Conservation (phyloP, 30 jellyfish, hydroid and myxozoan species). For the Aurelia sp. region DNA sequence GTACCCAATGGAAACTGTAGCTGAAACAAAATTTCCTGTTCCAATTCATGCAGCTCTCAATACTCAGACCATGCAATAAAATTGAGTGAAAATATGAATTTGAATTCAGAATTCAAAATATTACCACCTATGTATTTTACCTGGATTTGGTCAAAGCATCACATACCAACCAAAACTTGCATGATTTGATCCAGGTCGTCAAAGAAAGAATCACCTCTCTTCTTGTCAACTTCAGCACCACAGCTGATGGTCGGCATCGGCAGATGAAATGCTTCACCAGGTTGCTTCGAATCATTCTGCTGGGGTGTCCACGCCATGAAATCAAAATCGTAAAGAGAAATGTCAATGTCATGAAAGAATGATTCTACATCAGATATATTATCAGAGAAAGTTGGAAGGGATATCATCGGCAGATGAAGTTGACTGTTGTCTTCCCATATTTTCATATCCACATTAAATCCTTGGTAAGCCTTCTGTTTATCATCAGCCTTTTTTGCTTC, state of each 20-base stretch:
- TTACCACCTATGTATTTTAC: conserved; percentile 19
- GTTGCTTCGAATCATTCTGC: conserved; percentile 59
- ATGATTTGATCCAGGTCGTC: conserved; percentile 95
- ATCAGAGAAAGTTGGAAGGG: conserved; percentile 56
- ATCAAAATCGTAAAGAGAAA: conserved; percentile 85
- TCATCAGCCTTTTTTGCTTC: conserved; percentile 9
- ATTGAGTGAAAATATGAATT: conserved; percentile 15
- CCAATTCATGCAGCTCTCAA: background rate
- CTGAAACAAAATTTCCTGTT: too few relatives aligned
- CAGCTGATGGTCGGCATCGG: conserved; percentile 72
- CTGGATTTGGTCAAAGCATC: conserved; percentile 18
- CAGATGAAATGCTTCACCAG: conserved; percentile 49
- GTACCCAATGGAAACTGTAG: too few relatives aligned
- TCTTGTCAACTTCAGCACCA: conserved; percentile 81
- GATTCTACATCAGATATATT: conserved; percentile 58
- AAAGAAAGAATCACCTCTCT: conserved; percentile 84
- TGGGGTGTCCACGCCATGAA: conserved; percentile 62
- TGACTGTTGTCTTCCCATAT: conserved; percentile 64
- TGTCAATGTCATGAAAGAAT: conserved; percentile 83
- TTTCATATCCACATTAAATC: conserved; percentile 22
- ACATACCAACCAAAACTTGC: conserved; percentile 98
- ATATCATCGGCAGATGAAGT: conserved; percentile 34
- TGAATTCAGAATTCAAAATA: conserved; percentile 46
- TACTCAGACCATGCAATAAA: background rate
- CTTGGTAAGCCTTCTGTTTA: conserved; percentile 17